Conservation (phyloP, 2,113 vertebrate genomes). For the Phycodurus eques region DNA sequence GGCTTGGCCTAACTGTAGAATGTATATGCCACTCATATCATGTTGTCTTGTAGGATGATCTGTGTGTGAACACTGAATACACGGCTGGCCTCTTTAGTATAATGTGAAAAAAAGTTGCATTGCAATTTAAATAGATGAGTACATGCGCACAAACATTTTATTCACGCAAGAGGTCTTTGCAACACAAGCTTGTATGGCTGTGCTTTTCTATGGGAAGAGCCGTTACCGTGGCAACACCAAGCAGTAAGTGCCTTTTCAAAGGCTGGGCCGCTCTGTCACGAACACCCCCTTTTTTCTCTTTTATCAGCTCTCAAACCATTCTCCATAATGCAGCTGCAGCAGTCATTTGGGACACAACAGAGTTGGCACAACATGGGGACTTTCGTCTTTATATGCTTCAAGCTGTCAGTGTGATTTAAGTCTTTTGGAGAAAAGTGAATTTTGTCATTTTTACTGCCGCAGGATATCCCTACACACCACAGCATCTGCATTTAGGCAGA, state of each 20-base stretch:
- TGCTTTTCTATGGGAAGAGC: conserved; percentile 22
- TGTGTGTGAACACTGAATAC: not conserved
- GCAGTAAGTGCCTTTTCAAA: conserved; percentile 52
- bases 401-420: not conserved
- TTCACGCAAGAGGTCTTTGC: not conserved
- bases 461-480: conserved; percentile 4
- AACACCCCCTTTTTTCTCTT: conserved; percentile 23
- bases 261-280: conserved; percentile 12
- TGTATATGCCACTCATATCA: not conserved
- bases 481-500: conserved; percentile 1
- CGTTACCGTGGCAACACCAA: conserved; percentile 65
- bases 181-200: conserved; percentile 9
- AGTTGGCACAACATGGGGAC: conserved; percentile 6
- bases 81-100: not conserved
- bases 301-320: conserved; percentile 26
- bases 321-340: not conserved
- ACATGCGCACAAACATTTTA: not conserved
- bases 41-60: not conserved
- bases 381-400: conserved; percentile 9
- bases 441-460: conserved; percentile 14
- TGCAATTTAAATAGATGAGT: not conserved
- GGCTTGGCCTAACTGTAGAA: not conserved
- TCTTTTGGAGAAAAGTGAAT: not conserved
- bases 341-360: conserved; percentile 3
- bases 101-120: not conserved